phyloP scores from a whole-genome alignment of 2,888 invertebrate species.

The Eupithecia abbreviata region DNA sequence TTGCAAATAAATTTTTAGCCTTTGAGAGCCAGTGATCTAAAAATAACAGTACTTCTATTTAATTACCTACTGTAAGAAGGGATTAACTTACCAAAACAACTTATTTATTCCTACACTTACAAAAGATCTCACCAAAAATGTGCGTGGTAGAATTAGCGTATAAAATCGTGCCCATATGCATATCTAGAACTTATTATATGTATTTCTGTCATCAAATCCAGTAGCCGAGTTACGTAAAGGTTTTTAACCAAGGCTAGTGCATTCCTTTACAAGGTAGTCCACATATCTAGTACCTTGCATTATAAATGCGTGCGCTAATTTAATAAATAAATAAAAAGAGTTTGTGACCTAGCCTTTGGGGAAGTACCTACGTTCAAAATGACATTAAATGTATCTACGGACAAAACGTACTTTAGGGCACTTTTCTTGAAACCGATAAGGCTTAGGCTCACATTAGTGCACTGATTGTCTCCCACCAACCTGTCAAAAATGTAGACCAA shows the following conservation, averaged over 20 bases:
- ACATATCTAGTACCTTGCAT: background rate
- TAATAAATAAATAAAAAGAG: background rate
- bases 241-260: background rate
- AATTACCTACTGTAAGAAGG: background rate
- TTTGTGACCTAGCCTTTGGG: background rate
- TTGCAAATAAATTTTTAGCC: too few relatives aligned
- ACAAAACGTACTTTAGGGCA: too few relatives aligned
- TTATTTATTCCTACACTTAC: background rate
- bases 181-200: background rate
- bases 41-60: background rate
- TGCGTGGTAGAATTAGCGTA: background rate
- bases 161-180: background rate
- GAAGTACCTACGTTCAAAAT: too few relatives aligned
- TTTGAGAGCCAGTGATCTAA: background rate
- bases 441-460: background rate
- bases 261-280: constrained; percentile 5
- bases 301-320: background rate
- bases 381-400: too few relatives aligned
- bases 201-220: background rate
- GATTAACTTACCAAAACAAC: background rate
- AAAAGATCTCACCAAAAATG: background rate
- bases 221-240: background rate
- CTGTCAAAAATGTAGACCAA: background rate
- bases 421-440: too few relatives aligned
- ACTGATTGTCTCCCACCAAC: background rate